Evolutionary conservation across 2,888 invertebrate species (phyloP).

Genomic region (Stenotaenia linearis): DNA sequence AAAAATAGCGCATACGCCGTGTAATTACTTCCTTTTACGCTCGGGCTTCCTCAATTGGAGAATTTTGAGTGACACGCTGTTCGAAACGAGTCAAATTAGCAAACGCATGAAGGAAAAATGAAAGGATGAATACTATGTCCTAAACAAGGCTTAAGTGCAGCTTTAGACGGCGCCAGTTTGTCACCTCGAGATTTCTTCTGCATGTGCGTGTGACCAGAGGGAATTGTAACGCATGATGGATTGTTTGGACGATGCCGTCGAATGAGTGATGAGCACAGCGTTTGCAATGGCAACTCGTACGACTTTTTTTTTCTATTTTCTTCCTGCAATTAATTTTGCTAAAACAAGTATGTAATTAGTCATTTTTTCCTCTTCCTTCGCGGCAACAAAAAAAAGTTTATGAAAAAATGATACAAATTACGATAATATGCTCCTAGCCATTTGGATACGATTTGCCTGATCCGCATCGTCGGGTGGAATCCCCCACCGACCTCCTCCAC

Average conservation of each 20-base stretch:
- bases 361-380: background rate
- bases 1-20: background rate
- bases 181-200: constrained; percentile 24
- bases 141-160: constrained; percentile 21
- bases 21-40: constrained; percentile 23
- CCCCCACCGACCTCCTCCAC: background rate
- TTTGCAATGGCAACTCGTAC: background rate
- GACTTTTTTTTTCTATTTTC: background rate
- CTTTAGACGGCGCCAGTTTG: constrained; percentile 20
- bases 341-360: constrained; percentile 19
- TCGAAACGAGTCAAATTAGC: background rate
- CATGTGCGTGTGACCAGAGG: background rate
- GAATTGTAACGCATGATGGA: constrained; percentile 3
- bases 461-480: background rate
- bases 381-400: background rate
- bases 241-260: background rate
- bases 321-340: constrained; percentile 12
- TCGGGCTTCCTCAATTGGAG: constrained; percentile 7
- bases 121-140: constrained; percentile 1
- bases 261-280: background rate
- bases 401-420: background rate
- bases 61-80: background rate
- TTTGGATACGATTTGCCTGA: background rate
- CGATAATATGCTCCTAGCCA: background rate
- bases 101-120: background rate